phyloP scores from a whole-genome alignment of 2,888 invertebrate species.

The Molanna angustata region DNA sequence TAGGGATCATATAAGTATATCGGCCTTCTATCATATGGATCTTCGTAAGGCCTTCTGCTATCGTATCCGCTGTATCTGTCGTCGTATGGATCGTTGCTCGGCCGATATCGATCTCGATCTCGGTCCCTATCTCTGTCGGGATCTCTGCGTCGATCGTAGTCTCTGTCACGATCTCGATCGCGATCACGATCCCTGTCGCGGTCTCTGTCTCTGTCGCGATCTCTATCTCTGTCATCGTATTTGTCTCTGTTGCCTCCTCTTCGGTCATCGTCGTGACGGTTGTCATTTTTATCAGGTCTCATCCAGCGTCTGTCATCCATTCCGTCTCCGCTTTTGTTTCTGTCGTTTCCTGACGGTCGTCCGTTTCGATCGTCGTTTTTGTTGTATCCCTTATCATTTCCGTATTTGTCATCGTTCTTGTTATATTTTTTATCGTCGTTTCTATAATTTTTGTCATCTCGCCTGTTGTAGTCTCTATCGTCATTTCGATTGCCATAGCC shows the following conservation, averaged over 20 bases:
- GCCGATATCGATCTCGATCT: constrained; percentile 23
- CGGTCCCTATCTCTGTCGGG: background rate
- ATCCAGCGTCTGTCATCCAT: constrained; percentile 27
- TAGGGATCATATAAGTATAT: constrained; percentile 7
- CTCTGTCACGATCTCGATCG: constrained; percentile 13
- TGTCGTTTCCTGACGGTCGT: constrained; percentile 26
- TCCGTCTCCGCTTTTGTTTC: constrained; percentile 30
- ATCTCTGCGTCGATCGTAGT: constrained; percentile 6
- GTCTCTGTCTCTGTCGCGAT: constrained; percentile 16
- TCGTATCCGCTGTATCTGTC: constrained; percentile 37
- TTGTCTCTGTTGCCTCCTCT: constrained; percentile 23
- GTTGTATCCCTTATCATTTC: constrained; percentile 24
- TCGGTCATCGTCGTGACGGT: constrained; percentile 17
- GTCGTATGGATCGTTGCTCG: constrained; percentile 38
- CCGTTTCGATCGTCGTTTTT: constrained; percentile 24
- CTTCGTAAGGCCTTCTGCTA: constrained; percentile 27
- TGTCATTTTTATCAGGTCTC: constrained; percentile 18
- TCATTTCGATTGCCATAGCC: constrained; percentile 23
- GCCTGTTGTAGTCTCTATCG: constrained; percentile 25
- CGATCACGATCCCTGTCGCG: constrained; percentile 16
- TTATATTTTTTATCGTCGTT: constrained; percentile 27
- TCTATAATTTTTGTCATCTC: constrained; percentile 18
- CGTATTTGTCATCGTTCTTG: constrained; percentile 29
- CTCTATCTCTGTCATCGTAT: constrained; percentile 21
- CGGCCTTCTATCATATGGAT: constrained; percentile 17